These are phyloP conservation scores for Mohoua ochrocephala DNA, from an alignment of 2,113 vertebrate genomes.

Conservation along the genomic window DNA sequence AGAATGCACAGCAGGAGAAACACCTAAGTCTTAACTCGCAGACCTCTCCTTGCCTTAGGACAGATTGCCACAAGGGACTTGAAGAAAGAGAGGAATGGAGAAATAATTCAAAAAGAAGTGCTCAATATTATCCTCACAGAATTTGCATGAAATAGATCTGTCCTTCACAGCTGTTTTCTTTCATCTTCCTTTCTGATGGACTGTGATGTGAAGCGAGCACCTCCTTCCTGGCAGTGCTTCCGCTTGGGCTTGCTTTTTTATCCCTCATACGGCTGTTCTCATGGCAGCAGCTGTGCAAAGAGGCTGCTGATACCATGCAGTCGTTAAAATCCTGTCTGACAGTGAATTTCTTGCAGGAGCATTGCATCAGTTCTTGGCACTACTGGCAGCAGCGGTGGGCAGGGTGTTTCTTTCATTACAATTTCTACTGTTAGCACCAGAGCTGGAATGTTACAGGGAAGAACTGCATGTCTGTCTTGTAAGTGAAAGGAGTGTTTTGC, in stretches of 20 bases:
- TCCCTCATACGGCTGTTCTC: not conserved
- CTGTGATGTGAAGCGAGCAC: not conserved
- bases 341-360: not conserved
- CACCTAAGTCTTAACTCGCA: not conserved
- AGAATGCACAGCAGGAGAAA: not conserved
- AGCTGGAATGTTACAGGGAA: not conserved
- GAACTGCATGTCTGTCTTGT: not conserved
- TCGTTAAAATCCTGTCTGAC: not conserved
- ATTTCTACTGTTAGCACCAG: not conserved
- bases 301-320: not conserved
- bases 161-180: not conserved
- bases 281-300: not conserved
- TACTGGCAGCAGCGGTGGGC: not conserved
- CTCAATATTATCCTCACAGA: not conserved
- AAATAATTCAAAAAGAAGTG: not conserved
- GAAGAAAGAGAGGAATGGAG: not conserved
- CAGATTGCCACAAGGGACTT: not conserved
- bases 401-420: not conserved
- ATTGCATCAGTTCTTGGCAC: not conserved
- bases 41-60: not conserved
- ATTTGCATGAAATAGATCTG: not conserved
- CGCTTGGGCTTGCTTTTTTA: not conserved
- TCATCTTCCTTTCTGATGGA: not conserved
- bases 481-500: not conserved
- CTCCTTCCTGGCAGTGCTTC: not conserved